Conservation (phyloP, 2,888 invertebrate genomes). For the Podotricha telesiphe region DNA sequence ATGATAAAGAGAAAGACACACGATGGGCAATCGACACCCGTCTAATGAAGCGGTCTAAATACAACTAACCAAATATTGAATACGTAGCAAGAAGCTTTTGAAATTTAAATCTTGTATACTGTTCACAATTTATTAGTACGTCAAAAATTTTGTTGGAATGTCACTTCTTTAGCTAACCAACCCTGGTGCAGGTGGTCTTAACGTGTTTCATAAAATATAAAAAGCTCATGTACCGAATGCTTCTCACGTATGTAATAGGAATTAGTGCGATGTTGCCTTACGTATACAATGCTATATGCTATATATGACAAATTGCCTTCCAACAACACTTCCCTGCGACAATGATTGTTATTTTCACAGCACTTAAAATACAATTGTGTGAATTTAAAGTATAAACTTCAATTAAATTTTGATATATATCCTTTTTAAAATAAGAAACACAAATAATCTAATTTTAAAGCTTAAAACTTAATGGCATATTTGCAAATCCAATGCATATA, state of each 20-base stretch:
- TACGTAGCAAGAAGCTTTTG: conserved; percentile 47
- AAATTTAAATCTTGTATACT: conserved; percentile 52
- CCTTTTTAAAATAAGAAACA: too few relatives aligned
- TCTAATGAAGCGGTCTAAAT: conserved; percentile 65
- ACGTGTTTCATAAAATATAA: conserved; percentile 24
- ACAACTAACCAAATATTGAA: conserved; percentile 55
- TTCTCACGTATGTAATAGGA: conserved; percentile 25
- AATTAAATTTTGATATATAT: too few relatives aligned
- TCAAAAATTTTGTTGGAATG: conserved; percentile 43
- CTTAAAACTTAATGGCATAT: neutral
- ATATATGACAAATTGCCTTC: too few relatives aligned
- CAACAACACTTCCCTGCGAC: too few relatives aligned
- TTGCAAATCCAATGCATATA: conserved; percentile 13
- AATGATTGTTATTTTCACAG: too few relatives aligned
- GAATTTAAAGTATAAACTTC: neutral
- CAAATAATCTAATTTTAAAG: too few relatives aligned
- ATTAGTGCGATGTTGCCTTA: conserved; percentile 22
- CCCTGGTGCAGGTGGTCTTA: conserved; percentile 24
- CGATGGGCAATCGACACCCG: conserved; percentile 66
- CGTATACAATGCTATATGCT: conserved; percentile 2
- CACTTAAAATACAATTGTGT: too few relatives aligned
- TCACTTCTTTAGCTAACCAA: conserved; percentile 32
- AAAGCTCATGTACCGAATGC: conserved; percentile 12
- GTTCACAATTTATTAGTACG: conserved; percentile 42
- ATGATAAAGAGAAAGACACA: conserved; percentile 58